phyloP scores from a whole-genome alignment of 2,888 invertebrate species.

The Nephrotoma flavescens region DNA sequence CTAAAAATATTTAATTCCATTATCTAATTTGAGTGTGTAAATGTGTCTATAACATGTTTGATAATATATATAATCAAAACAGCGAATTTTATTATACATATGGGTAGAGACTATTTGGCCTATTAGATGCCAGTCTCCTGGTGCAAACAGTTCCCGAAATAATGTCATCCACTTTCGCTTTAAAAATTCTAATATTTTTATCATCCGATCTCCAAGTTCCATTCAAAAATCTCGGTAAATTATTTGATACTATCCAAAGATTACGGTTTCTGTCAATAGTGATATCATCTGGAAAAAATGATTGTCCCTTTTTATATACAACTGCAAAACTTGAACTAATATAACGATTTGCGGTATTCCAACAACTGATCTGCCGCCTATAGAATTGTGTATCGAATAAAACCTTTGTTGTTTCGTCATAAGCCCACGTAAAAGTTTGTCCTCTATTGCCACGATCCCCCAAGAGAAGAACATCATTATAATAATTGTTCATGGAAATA shows the following conservation, averaged over 20 bases:
- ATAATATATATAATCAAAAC: too few relatives aligned
- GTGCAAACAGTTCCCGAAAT: not conserved
- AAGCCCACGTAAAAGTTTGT: not conserved
- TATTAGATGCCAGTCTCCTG: too few relatives aligned
- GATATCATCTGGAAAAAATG: not conserved
- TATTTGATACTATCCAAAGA: not conserved
- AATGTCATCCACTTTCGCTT: not conserved
- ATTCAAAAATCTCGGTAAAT: not conserved
- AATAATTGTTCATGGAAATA: not conserved
- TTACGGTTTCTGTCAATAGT: not conserved
- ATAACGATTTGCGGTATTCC: not conserved
- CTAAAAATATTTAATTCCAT: too few relatives aligned
- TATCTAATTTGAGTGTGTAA: too few relatives aligned
- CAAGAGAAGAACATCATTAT: not conserved
- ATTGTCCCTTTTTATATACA: not conserved
- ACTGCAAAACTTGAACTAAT: not conserved
- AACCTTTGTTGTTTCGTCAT: not conserved
- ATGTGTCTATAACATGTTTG: too few relatives aligned
- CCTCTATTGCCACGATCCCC: not conserved
- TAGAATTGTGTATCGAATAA: not conserved
- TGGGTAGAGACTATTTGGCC: too few relatives aligned
- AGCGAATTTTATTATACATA: too few relatives aligned
- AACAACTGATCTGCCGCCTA: not conserved
- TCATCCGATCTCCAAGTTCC: not conserved
- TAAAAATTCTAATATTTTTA: not conserved